These are phyloP conservation scores for Caenorhabditis remanei DNA, from an alignment of 1,140 invertebrate species.

Conservation along the genomic window DNA sequence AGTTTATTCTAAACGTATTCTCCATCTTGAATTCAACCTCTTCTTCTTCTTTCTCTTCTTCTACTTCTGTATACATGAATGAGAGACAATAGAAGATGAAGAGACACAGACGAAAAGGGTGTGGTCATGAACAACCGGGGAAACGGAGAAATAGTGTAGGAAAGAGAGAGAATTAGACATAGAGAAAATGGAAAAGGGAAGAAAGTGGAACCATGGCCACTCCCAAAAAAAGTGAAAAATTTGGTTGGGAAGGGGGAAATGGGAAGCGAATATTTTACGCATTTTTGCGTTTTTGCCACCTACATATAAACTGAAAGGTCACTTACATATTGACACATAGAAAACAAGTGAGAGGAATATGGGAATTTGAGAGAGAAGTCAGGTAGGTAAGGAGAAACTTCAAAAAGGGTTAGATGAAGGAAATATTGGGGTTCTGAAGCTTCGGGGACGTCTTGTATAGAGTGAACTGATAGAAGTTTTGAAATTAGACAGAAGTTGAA, in stretches of 20 bases:
- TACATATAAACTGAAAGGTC: not conserved
- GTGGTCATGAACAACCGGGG: not conserved
- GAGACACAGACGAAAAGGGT: conserved; percentile 31
- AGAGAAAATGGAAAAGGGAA: not conserved
- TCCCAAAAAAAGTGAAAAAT: conserved; percentile 47
- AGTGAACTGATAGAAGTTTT: too few relatives aligned
- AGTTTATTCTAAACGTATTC: conserved; percentile 18
- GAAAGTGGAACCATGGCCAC: conserved; percentile 41
- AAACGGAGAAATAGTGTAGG: not conserved
- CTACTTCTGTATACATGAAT: conserved; percentile 10
- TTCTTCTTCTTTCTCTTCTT: not conserved
- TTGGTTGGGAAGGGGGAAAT: not conserved
- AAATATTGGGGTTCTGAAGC: too few relatives aligned
- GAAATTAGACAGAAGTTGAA: too few relatives aligned
- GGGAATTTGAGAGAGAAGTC: not conserved
- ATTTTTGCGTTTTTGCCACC: conserved; percentile 24
- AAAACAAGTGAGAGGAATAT: not conserved
- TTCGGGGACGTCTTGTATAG: too few relatives aligned
- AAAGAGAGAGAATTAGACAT: conserved; percentile 4
- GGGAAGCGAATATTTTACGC: conserved; percentile 19
- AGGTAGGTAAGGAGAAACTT: too few relatives aligned
- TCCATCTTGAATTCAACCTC: not conserved
- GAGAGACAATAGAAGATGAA: conserved; percentile 5
- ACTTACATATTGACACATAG: not conserved
- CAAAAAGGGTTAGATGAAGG: too few relatives aligned